Evolutionary conservation across 2,113 vertebrate species (phyloP), one percentile per base, ranked within the genome.

Genomic region (Balaeniceps rex): DNA sequence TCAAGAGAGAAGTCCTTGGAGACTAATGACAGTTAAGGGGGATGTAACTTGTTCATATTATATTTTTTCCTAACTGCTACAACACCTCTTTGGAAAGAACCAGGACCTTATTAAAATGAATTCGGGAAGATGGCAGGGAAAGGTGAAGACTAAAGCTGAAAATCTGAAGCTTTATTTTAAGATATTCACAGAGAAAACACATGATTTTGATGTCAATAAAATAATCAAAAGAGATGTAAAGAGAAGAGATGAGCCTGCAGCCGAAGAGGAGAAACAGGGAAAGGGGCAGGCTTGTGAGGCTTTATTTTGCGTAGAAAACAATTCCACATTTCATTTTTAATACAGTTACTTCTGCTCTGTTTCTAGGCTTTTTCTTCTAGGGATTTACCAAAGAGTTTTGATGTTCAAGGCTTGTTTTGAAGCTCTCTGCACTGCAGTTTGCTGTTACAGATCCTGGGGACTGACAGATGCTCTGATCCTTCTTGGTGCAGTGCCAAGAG

Each of bases 381-480:
- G 42, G 33, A 64, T 92, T 88, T 87, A 44, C 29, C 26, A 36
- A 81, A 26, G n/a, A 87, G 47, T 84, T 92, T 83, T 88, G 47
- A 44, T 76, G 47, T 77, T 85, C 54, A 86, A 72, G 78, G 60
- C 18, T 70, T 74, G 75, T 90, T 96, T 96, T 88, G 85, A 90
- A 93, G 82, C 28, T 65, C 33, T 58, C n/a, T 47, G 31, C 5
- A 1, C 64, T 71, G 34, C 64, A 78, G 60, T 74, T 92, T 93
- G 44, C 72, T 95, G 16, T 87, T 57, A 15, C 33, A 36, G 74
- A 79, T 91, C 42, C 69, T 68, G 76, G 17, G 47, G 38, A 70
- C 86, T 60, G 80, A 55, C 83, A 95, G 92, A 92, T 92, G 88
- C 72, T 95, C 77, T 82, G 83, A 82, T 82, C 85, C 80, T 51